Base-by-base conservation (phyloP, 2,113 vertebrate genomes). In the Lepus americanus region DNA sequence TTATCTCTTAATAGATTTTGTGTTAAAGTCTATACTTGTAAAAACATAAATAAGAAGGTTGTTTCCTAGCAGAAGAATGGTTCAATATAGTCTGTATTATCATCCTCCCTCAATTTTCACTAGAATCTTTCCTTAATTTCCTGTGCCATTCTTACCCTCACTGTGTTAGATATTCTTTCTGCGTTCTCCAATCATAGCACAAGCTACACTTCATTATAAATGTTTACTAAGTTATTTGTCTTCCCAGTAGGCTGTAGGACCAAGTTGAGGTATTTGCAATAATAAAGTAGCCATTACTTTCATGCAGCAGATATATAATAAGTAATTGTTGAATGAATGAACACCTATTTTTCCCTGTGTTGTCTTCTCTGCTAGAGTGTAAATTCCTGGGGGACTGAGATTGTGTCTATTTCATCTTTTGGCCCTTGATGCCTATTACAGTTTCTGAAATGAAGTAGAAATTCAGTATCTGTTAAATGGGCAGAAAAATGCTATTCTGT, bases 1-100 rank as follows among this genome's bases (percentile, higher is more conserved):
- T 44, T 44, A 44, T 44, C 44, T 44, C 44, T 44, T 44, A 8
- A 44, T 7, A 44, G 44, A 7, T 44, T 44, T 44, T 44, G 44
- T 44, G 44, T 44, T 44, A 44, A 87, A 88, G 27, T 61, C 20
- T 61, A 1, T 33, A 27, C 31, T 77, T 51, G 3, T 63, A 63
- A 84, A 94, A 90, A 55, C 5, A 78, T 82, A 88, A 79, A 29
- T 20, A 93, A 91, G 49, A 91, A 90, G 64, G 19, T n/a, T 55
- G 9, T 25, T 36, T 9, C 55, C 14, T 90, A 78, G n/a, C 44
- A 39, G 27, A 88, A 70, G 44, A 93, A 81, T 63, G 31, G 25
- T 22, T 81, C 33, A 9, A 87, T 84, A 9, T 69, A 31, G 4
- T 87, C 49, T 44, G 61, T 20, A 61, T 29, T 85, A 69, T 25